Base-by-base conservation (phyloP, 2,797 vertebrate species). In the Sebastes flavidus region DNA sequence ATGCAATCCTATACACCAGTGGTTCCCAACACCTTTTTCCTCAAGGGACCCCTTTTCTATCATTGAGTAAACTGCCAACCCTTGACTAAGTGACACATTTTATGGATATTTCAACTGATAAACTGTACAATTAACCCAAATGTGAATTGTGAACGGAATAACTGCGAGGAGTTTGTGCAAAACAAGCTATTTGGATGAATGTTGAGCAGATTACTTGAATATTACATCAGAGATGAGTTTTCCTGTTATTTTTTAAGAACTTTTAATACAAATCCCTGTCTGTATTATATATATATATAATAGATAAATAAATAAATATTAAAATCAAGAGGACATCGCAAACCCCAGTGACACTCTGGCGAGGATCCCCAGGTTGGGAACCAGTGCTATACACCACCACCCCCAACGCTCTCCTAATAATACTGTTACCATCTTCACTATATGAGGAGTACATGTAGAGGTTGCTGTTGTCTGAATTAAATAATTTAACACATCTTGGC, bases 281-380 rank as follows among this genome's bases (percentile, higher is more conserved):
- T 49, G 18, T 49, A 49, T 49, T 49, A 20, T 20, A 46, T 46
- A 42, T 42, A 46, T 46, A 46, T 38, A 38, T 34, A 46, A 46
- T 46, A 46, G 42, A 46, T 46, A 46, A 20, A 20, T 46, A 46
- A 46, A 46, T 46, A 8, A 18, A 46, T 46, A 46, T 46, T 20
- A 20, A 52, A 52, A 52, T 52, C 46, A 52, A 52, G 46, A n/a
- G 0, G 18, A 52, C 46, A 2, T 52, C 46, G 4, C 46, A n/a
- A 52, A 20, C 18, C 46, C 46, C 8, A 0, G 18, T 49, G 42
- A 49, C 42, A 2, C 42, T 49, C 0, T 4, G 46, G 46, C 4
- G 3, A n/a, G 46, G 18, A 52, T 20, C 46, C 18, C 46, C 46
- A 52, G 46, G 18, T 52, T 52, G 46, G 46, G 18, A 20, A 52